Evolutionary conservation across 2,888 invertebrate genomes (phyloP).

Genomic region (Lycocerus yunnanus): DNA sequence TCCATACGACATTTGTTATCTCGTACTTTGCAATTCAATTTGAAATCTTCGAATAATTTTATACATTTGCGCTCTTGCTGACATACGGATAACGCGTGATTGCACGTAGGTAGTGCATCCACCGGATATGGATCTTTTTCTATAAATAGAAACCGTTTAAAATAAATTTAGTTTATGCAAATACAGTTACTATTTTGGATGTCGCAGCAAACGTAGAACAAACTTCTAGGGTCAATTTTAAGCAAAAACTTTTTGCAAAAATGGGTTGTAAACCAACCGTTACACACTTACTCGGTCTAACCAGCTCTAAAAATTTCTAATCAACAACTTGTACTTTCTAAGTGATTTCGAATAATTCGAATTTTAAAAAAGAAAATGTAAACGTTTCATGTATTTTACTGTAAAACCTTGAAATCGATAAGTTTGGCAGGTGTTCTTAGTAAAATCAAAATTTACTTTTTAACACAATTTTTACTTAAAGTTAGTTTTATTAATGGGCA

Average conservation of each 20-base stretch:
- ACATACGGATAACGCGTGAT: conserved; percentile 85
- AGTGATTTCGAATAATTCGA: no score
- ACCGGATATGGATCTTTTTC: conserved; percentile 90
- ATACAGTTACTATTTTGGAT: background rate
- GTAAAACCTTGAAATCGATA: no score
- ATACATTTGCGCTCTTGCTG: conserved; percentile 81
- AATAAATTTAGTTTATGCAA: background rate
- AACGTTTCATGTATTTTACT: no score
- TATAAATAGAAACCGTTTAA: conserved; percentile 55
- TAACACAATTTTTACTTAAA: background rate
- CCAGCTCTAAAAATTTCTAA: no score
- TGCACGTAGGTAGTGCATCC: conserved; percentile 87
- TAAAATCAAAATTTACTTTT: no score
- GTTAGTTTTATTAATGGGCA: background rate
- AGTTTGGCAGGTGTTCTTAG: no score
- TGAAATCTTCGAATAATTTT: conserved; percentile 83
- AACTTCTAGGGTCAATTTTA: background rate
- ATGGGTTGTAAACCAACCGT: background rate
- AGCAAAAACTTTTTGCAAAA: background rate
- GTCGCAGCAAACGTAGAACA: background rate
- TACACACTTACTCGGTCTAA: background rate
- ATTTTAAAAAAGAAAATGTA: no score
- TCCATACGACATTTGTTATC: conserved; percentile 90
- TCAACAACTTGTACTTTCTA: no score
- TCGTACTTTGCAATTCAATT: conserved; percentile 82